These are phyloP conservation scores for Nothocercus nigrocapillus DNA, from an alignment of 2,113 vertebrate genomes.

Conservation along the genomic window DNA sequence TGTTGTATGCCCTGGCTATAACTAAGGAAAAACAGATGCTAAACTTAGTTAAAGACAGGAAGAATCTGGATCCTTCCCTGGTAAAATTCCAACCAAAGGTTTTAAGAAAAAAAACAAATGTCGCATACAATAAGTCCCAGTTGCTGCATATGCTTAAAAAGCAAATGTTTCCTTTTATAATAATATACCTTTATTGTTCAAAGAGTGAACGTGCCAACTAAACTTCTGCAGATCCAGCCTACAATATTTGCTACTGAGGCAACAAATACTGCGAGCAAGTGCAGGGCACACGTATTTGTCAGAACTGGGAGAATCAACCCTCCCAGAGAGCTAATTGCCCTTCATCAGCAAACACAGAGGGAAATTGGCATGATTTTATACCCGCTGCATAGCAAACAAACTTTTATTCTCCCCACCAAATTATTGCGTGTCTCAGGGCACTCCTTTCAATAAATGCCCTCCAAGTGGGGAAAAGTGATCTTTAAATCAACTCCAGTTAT, in stretches of 20 bases:
- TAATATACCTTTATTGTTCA: background rate
- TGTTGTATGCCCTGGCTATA: background rate
- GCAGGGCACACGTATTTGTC: background rate
- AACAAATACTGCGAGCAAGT: background rate
- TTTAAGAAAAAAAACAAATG: background rate
- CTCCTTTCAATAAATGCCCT: conserved; percentile 43
- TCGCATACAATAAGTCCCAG: background rate
- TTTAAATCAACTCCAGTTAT: conserved; percentile 63
- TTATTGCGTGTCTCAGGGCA: conserved; percentile 29
- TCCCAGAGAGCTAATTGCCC: background rate
- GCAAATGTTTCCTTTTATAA: background rate
- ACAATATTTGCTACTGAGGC: conserved; percentile 39
- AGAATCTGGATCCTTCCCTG: background rate
- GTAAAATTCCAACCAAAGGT: background rate
- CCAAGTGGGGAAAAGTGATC: conserved; percentile 60
- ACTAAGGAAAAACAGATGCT: background rate
- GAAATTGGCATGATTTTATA: conserved; percentile 30
- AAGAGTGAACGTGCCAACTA: background rate
- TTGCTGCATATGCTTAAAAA: background rate
- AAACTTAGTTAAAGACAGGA: background rate
- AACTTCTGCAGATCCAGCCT: background rate
- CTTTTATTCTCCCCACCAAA: conserved; percentile 40
- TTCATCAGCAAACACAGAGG: conserved; percentile 42
- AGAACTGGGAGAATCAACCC: background rate
- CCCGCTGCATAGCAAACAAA: conserved; percentile 31